These are phyloP conservation scores for Drosophila picticornis DNA, from an alignment of 2,888 invertebrate species.

Conservation along the genomic window DNA sequence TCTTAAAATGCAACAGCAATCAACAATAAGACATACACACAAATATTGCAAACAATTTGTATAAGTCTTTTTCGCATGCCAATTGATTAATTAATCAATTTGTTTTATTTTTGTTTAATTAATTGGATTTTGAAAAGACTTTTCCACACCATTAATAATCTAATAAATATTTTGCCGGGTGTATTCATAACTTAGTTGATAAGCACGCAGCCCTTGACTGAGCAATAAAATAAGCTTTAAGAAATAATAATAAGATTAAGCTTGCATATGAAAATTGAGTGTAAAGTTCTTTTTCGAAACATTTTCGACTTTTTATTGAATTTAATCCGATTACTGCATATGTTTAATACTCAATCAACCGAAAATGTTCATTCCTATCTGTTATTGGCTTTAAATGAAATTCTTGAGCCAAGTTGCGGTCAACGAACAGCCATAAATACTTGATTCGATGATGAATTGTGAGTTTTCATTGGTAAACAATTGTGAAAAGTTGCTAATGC, in stretches of 20 bases:
- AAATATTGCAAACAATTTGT: neutral
- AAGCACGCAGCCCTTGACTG: neutral
- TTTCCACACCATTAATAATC: too few relatives aligned
- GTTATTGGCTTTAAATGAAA: neutral
- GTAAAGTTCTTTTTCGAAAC: neutral
- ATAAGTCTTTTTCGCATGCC: neutral
- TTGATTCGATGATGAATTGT: conserved; percentile 12
- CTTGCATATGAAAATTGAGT: neutral
- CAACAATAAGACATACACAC: conserved; percentile 43
- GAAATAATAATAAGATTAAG: neutral
- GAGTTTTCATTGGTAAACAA: conserved; percentile 29
- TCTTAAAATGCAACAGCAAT: conserved; percentile 62
- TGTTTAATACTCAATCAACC: neutral
- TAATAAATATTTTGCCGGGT: neutral
- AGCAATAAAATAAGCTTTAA: neutral
- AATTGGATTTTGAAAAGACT: too few relatives aligned
- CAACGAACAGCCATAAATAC: neutral
- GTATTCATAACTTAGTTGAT: neutral
- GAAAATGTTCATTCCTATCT: neutral
- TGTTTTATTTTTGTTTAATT: too few relatives aligned
- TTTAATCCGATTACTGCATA: neutral
- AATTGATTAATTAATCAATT: neutral
- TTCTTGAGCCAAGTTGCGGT: neutral
- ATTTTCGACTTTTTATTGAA: neutral
- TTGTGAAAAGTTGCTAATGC: conserved; percentile 10